Base-by-base conservation (phyloP, 2,113 vertebrate genomes). In the Thryonomys swinderianus region DNA sequence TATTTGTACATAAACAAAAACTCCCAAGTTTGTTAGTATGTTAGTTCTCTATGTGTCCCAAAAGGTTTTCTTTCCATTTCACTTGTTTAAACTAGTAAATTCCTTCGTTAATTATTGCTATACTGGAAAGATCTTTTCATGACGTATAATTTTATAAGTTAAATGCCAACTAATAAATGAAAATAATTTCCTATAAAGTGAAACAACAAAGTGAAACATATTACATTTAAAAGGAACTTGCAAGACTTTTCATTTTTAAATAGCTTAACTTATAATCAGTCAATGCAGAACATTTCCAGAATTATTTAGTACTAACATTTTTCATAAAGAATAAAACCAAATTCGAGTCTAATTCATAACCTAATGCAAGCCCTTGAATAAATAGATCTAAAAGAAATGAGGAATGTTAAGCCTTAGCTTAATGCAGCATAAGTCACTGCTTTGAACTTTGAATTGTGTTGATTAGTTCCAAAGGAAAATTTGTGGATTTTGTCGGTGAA, bases 401-500 rank as follows among this genome's bases (percentile, higher is more conserved):
- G 76, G 92, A 78, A 95, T 92, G 79, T 90, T 90, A 87, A 96
- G 85, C 95, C 88, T 78, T 85, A 71, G 83, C 90, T 82, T 95
- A 90, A 85, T 91, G 82, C 73, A 53, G 23, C 62, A 3, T 66
- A 91, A 97, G 95, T 94, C 61, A 85, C 37, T 55, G 86, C 97
- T 97, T 96, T 97, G 91, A 96, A 96, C 86, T 96, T 93, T 96
- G 94, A 96, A 96, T 93, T 97, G 95, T 97, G 89, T 87, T 97
- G 89, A 94, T 97, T 96, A 96, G 83, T 95, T 96, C 92, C 84
- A 94, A 83, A 61, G 82, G 88, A 96, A 95, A 88, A 92, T 95
- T 95, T 90, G 89, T 87, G 96, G 74, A 90, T 91, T 91, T 97
- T 96, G 89, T 92, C 85, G 95, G 59, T 86, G 93, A 92, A 96